Conservation (phyloP, 2,888 invertebrate species). For the Xylota sylvarum region DNA sequence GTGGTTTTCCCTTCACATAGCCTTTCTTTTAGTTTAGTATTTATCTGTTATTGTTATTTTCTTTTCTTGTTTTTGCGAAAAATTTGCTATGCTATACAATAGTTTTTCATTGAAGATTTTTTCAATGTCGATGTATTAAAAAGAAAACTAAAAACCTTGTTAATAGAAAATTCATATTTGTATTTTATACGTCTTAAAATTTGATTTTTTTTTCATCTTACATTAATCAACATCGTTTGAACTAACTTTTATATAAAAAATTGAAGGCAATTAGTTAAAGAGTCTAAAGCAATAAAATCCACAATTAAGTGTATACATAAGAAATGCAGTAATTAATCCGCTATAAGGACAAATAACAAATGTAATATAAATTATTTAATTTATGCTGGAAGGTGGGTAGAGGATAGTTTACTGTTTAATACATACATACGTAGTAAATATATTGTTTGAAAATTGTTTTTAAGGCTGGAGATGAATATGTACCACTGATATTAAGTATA, state of each 20-base stretch:
- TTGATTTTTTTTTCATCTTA: constrained; percentile 43
- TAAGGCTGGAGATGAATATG: neutral
- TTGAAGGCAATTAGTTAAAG: constrained; percentile 68
- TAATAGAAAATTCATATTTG: constrained; percentile 67
- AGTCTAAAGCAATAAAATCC: constrained; percentile 54
- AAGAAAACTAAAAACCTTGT: constrained; percentile 13
- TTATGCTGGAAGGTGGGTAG: constrained; percentile 52
- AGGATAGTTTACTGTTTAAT: constrained; percentile 26
- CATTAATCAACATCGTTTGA: constrained; percentile 55
- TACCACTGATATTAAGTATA: neutral
- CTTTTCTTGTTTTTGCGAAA: neutral
- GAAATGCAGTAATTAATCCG: constrained; percentile 35
- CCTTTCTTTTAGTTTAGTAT: neutral
- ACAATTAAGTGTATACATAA: constrained; percentile 29
- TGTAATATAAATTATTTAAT: constrained; percentile 13
- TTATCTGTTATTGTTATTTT: neutral
- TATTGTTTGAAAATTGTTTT: neutral
- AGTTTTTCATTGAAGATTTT: neutral
- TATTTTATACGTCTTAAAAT: constrained; percentile 60
- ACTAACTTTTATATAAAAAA: constrained; percentile 65
- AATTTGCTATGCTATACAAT: neutral
- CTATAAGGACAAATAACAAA: constrained; percentile 21
- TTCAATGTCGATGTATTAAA: neutral
- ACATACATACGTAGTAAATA: too few relatives aligned
- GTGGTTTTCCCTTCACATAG: neutral